Base-by-base conservation (phyloP, 2,797 vertebrate genomes). In the Nyctalus aviator region DNA sequence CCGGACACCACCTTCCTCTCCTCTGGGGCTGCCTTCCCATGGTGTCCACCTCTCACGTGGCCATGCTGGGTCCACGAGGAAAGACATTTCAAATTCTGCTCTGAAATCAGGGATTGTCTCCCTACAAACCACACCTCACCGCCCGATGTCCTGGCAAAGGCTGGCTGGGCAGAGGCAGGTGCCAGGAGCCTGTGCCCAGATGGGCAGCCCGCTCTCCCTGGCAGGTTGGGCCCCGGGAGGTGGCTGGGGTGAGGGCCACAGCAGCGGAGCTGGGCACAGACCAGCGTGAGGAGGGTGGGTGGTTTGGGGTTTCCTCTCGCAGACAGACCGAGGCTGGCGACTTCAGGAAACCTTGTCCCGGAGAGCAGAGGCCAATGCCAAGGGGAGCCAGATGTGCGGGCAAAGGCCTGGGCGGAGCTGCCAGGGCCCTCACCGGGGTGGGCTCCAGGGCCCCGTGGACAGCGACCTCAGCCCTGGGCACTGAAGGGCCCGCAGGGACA, bases 1-100 rank as follows among this genome's bases (percentile, higher is more conserved):
- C 21, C 18, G n/a, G 41, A 41, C 48, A 35, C 71, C 8, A 5
- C 8, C 37, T 32, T 57, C 18, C 32, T 32, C 25, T 7, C 2
- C 18, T 20, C 41, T 8, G 41, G 79, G 44, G 13, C 66, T 4
- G 32, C 44, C 71, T 17, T n/a, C 46, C 21, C 37, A n/a, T 21
- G 5, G 10, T 1, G 23, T 6, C 6, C 50, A 21, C 35, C 71
- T 21, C 17, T 21, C 44, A 3, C 1, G 8, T 57, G 12, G 37
- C 37, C 9, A n/a, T 13, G 30, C 21, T 2, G 0, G 7, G 21
- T 20, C 21, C 50, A 8, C 2, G 75, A 4, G 17, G n/a, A 21
- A 12, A n/a, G 30, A n/a, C 50, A 2, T 0, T 12, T 14, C 46
- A 30, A 10, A 20, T 53, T 25, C 48, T n/a, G 57, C 30, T 59